phyloP scores from a whole-genome alignment of 2,113 vertebrate species.

The Brachionichthys hirsutus region DNA sequence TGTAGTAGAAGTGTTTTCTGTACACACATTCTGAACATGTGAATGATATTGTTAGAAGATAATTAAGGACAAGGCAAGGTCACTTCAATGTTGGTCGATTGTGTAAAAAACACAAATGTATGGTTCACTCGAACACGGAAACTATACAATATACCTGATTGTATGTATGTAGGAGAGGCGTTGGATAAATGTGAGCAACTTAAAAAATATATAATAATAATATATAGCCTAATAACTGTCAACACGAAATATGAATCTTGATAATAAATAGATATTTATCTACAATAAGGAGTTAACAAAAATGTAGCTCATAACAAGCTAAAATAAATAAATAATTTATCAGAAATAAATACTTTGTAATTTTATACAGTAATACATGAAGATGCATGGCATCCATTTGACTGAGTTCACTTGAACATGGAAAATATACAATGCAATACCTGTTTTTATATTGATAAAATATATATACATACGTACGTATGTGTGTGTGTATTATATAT shows the following conservation, averaged over 20 bases:
- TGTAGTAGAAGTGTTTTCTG: slow-evolving; percentile 28
- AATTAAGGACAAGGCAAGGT: slow-evolving; percentile 11
- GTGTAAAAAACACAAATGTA: neutral
- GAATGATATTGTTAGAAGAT: neutral
- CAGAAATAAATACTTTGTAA: slow-evolving; percentile 83
- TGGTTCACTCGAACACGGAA: too few relatives aligned
- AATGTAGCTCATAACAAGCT: slow-evolving; percentile 75
- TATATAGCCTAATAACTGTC: slow-evolving; percentile 30
- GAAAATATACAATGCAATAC: slow-evolving; percentile 37
- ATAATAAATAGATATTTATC: slow-evolving; percentile 80
- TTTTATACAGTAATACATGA: slow-evolving; percentile 80
- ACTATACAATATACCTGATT: too few relatives aligned
- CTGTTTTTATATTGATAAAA: slow-evolving; percentile 33
- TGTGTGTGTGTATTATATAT: too few relatives aligned
- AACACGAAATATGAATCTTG: slow-evolving; percentile 55
- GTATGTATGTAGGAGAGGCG: neutral
- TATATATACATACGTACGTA: neutral
- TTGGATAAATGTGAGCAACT: slow-evolving; percentile 14
- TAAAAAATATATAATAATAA: neutral
- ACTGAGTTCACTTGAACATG: slow-evolving; percentile 73
- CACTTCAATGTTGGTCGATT: slow-evolving; percentile 12
- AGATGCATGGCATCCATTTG: slow-evolving; percentile 83
- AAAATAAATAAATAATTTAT: slow-evolving; percentile 88
- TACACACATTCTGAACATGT: slow-evolving; percentile 16
- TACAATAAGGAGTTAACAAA: slow-evolving; percentile 66